Percentiles rank a stretch among this genome's conserved stretches.
These are phyloP conservation scores for Dascillus cervinus DNA, from an alignment of 2,888 invertebrate genomes.

Conservation along the genomic window DNA sequence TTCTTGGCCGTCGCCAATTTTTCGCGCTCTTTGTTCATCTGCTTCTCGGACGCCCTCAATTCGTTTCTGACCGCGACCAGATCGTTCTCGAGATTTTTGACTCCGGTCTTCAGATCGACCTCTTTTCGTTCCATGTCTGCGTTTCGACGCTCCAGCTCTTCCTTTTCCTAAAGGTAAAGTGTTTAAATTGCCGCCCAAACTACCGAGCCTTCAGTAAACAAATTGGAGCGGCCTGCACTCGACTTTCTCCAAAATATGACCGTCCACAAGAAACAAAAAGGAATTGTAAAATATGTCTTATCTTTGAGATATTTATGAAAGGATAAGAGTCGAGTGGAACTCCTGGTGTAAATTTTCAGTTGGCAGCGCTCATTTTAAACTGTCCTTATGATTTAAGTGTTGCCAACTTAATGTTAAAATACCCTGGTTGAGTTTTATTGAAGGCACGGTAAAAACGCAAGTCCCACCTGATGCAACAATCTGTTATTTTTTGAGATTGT, in stretches of 20 bases:
- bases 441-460: not conserved
- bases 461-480: conserved; percentile 4
- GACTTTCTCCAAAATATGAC: too few species aligned
- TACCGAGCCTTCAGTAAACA: too few species aligned
- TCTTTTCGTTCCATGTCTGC: not conserved
- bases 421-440: not conserved
- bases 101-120: not conserved
- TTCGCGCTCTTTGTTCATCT: conserved; percentile 4
- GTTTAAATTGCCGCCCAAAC: too few species aligned
- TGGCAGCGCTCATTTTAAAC: too few species aligned
- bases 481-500: conserved; percentile 4
- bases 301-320: too few species aligned
- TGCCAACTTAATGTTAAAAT: too few species aligned
- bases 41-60: conserved; percentile 4
- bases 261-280: too few species aligned
- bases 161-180: conserved; percentile 5
- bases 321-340: too few species aligned
- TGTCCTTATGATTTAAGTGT: too few species aligned
- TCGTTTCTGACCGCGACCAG: conserved; percentile 4
- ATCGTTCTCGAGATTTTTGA: conserved; percentile 8
- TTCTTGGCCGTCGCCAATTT: conserved; percentile 7
- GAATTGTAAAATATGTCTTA: too few species aligned
- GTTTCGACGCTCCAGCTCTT: conserved; percentile 1
- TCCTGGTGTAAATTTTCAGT: too few species aligned
- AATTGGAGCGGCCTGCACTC: too few species aligned